Percentiles rank a stretch among this genome's conserved stretches.
phyloP scores from a whole-genome alignment of 1,140 invertebrate species.

The Bombus consobrinus region DNA sequence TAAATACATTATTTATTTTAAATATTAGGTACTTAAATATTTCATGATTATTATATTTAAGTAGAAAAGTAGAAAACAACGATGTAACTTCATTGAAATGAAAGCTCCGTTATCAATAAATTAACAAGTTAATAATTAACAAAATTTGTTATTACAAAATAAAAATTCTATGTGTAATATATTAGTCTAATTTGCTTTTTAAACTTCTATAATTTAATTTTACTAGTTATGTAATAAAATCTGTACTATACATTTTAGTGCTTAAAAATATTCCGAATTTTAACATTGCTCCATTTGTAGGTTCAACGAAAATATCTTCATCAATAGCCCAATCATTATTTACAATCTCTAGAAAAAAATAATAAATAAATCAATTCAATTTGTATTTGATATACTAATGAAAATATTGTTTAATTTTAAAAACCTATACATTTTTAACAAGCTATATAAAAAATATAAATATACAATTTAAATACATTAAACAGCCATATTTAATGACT shows the following conservation, averaged over 20 bases:
- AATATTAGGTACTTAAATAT: background rate
- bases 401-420: background rate
- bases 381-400: constrained; percentile 17
- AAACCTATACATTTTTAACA: background rate
- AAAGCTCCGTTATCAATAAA: background rate
- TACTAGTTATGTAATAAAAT: constrained; percentile 80
- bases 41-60: background rate
- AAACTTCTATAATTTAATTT: background rate
- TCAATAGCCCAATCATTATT: constrained; percentile 78
- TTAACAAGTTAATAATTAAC: background rate
- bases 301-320: constrained; percentile 80
- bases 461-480: constrained; percentile 9
- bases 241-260: constrained; percentile 82
- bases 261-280: constrained; percentile 85
- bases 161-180: background rate
- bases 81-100: too few relatives aligned
- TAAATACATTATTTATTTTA: background rate
- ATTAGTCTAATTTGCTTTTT: background rate
- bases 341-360: constrained; percentile 65
- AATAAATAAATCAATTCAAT: constrained; percentile 58
- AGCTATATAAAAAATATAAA: background rate
- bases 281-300: constrained; percentile 81
- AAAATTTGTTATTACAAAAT: background rate
- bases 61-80: background rate
- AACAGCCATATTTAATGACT: constrained; percentile 3